Percentiles rank a stretch among this genome's conserved stretches.
Evolutionary conservation across 2,797 vertebrate species (phyloP).

Genomic region (Dipus sagitta): DNA sequence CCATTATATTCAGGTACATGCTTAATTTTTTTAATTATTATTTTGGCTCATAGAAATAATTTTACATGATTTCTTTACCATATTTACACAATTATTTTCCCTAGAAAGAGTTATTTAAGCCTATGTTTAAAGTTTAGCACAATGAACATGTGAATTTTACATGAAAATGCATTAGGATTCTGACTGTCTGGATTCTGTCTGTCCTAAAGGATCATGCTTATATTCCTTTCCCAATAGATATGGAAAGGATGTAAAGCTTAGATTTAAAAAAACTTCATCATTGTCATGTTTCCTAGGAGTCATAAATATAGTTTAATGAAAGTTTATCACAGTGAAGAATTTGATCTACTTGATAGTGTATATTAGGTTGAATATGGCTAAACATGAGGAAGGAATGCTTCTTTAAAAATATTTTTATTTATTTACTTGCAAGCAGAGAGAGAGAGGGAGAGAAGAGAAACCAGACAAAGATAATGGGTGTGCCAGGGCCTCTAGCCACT

Average conservation of each 20-base stretch:
- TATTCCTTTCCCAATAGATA: background rate
- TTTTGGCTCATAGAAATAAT: slow-evolving; percentile 7
- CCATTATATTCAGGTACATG: slow-evolving; percentile 94
- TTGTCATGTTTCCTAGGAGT: background rate
- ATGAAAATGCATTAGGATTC: background rate
- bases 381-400: background rate
- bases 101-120: background rate
- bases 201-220: background rate
- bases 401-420: too few relatives aligned
- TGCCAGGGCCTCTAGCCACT: too few relatives aligned
- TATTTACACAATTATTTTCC: slow-evolving; percentile 36
- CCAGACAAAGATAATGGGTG: too few relatives aligned
- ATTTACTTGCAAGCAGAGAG: too few relatives aligned
- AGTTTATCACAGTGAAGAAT: background rate
- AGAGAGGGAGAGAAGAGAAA: too few relatives aligned
- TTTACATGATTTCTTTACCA: slow-evolving; percentile 21
- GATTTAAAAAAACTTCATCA: background rate
- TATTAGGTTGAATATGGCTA: background rate
- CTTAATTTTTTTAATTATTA: slow-evolving; percentile 52
- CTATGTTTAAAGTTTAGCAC: background rate
- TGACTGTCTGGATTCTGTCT: background rate
- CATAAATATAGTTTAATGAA: slow-evolving; percentile 15
- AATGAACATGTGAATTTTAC: background rate
- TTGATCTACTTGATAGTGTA: background rate
- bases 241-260: slow-evolving; percentile 36